phyloP scores from a whole-genome alignment of 2,797 vertebrate species.

The Geotrypetes seraphini region DNA sequence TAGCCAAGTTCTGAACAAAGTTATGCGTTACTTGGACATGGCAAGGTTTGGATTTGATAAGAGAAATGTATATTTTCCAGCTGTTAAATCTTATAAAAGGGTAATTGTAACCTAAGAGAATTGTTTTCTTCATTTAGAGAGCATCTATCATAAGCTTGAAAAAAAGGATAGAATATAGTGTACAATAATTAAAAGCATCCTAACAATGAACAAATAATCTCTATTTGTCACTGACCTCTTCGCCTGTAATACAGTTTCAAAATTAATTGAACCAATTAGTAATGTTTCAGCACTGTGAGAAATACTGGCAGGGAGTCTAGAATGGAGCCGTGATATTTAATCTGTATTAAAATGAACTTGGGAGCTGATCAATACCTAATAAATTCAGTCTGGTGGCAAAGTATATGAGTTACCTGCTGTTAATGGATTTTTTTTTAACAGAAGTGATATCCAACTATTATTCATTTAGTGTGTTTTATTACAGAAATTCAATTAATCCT shows the following conservation, averaged over 20 bases:
- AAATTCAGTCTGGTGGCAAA: slow-evolving; percentile 34
- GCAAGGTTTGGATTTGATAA: slow-evolving; percentile 17
- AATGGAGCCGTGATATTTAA: slow-evolving; percentile 23
- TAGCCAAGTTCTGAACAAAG: no score
- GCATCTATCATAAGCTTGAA: slow-evolving; percentile 1
- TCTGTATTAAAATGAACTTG: slow-evolving; percentile 29
- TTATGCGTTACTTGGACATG: no score
- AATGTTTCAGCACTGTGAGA: neutral
- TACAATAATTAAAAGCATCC: slow-evolving; percentile 2
- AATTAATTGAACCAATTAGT: slow-evolving; percentile 21
- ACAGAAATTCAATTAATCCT: slow-evolving; percentile 31
- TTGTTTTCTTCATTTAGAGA: slow-evolving; percentile 3
- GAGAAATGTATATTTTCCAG: slow-evolving; percentile 12
- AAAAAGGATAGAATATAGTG: slow-evolving; percentile 2
- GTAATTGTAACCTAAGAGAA: neutral
- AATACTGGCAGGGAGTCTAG: neutral
- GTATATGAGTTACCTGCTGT: slow-evolving; percentile 26
- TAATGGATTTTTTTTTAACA: slow-evolving; percentile 34
- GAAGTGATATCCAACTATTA: slow-evolving; percentile 7
- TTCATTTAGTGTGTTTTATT: slow-evolving; percentile 20
- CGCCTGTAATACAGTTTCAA: neutral
- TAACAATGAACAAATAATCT: slow-evolving; percentile 5
- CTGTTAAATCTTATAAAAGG: slow-evolving; percentile 8
- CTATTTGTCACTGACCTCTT: neutral
- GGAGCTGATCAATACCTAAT: slow-evolving; percentile 29